Evolutionary conservation across 2,797 vertebrate genomes (phyloP).

Genomic region (Melanotaenia trifasciata): DNA sequence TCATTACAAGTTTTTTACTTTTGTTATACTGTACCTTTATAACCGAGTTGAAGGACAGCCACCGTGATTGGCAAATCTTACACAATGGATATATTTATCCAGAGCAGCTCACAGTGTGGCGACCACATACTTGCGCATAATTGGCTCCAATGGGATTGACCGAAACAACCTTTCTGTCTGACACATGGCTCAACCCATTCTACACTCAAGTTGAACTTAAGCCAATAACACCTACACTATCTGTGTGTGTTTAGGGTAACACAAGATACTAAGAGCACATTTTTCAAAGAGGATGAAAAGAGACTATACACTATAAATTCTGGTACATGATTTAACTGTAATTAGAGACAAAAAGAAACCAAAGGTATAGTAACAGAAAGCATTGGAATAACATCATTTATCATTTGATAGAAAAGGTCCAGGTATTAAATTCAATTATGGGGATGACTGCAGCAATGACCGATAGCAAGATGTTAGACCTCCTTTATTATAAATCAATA

Average conservation of each 20-base stretch:
- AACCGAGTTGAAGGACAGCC: slow-evolving; percentile 43
- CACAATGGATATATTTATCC: slow-evolving; percentile 21
- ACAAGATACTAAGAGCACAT: slow-evolving; percentile 1
- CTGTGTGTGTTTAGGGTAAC: not conserved
- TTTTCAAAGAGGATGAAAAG: slow-evolving; percentile 30
- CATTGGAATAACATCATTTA: slow-evolving; percentile 45
- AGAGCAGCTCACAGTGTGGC: slow-evolving; percentile 22
- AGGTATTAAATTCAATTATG: slow-evolving; percentile 33
- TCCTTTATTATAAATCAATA: slow-evolving; percentile 56
- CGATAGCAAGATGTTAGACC: slow-evolving; percentile 48
- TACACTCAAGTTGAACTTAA: slow-evolving; percentile 12
- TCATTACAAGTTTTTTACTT: not conserved
- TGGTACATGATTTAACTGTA: slow-evolving; percentile 8
- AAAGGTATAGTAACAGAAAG: slow-evolving; percentile 27
- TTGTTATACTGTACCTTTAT: slow-evolving; percentile 7
- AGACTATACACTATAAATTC: slow-evolving; percentile 8
- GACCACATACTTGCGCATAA: slow-evolving; percentile 32
- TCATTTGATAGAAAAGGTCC: slow-evolving; percentile 37
- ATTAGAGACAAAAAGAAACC: slow-evolving; percentile 12
- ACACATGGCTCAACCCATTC: slow-evolving; percentile 44
- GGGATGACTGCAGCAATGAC: slow-evolving; percentile 28
- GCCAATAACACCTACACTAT: slow-evolving; percentile 17
- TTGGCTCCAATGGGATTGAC: slow-evolving; percentile 50
- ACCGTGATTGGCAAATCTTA: slow-evolving; percentile 37
- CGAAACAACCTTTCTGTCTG: slow-evolving; percentile 46